Base-by-base conservation (phyloP, 1,140 invertebrate genomes). In the Bilobella aurantiaca region DNA sequence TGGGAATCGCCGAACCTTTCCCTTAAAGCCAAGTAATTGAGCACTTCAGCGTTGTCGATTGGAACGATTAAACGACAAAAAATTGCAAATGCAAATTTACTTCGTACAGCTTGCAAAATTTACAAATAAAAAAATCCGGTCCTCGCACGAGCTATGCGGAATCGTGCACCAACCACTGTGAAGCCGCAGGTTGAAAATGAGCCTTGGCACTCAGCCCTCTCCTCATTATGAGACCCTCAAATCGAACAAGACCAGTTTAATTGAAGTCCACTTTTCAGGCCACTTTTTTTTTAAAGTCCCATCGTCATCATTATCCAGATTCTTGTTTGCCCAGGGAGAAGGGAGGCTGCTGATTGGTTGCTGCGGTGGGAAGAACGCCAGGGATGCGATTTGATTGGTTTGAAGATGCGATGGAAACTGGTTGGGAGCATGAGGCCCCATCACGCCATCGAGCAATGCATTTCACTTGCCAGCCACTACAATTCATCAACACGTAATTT, bases 291-390 rank as follows among this genome's bases (percentile, higher is more conserved):
- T 3, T 25, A 56, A 64, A 18, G 2, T 3, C 42, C 25, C 30
- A 47, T 63, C 16, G 5, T 32, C 46, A 25, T 37, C 21, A 21
- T 61, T n/a, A 2, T 25, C 31, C 59, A 61, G 23, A 34, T 31
- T 37, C 46, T 62, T 27, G 14, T 16, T 25, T 29, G 3, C 12
- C 18, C 25, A 16, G 23, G 28, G 28, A 25, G 14, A 57, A 27
- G 21, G 29, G 27, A n/a, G 34, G 42, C 34, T 58, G 25, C 34
- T 56, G n/a, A 66, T 66, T 66, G 64, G 64, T 34, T 29, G 2
- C 28, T 42, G 27, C 32, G 25, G 25, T 58, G 65, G 65, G 65
- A 66, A 37, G 65, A 37, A 65, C 56, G 31, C 46, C 23, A 14
- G 18, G 53, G 12, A 27, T 14, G 30, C 29, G 47, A 34, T 34